Evolutionary conservation across 2,113 vertebrate genomes (phyloP).

Genomic region (Phylloscopus trochilus): DNA sequence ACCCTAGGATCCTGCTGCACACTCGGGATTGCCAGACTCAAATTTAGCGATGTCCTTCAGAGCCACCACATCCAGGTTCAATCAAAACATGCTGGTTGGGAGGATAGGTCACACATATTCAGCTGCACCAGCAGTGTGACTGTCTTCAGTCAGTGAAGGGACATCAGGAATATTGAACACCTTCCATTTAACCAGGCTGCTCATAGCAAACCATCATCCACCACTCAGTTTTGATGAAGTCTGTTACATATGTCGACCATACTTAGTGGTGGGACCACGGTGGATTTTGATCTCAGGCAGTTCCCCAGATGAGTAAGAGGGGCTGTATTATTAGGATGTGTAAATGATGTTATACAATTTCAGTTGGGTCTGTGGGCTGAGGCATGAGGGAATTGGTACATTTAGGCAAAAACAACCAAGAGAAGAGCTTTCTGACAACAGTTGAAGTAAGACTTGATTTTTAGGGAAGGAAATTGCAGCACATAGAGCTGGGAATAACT

Average conservation of each 20-base stretch:
- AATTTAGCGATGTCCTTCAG: neutral
- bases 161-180: neutral
- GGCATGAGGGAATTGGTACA: neutral
- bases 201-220: neutral
- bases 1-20: neutral
- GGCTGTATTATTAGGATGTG: neutral
- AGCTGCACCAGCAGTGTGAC: rapidly evolving
- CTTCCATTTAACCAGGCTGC: neutral
- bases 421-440: neutral
- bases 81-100: rapidly evolving
- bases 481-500: neutral
- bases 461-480: neutral
- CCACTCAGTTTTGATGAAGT: neutral
- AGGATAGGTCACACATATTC: neutral
- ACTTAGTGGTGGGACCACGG: neutral
- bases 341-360: neutral
- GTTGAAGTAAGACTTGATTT: neutral
- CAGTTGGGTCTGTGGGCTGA: neutral
- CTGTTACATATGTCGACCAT: rapidly evolving
- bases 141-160: neutral
- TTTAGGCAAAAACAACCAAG: neutral
- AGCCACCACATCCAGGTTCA: neutral
- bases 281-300: neutral
- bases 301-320: neutral
- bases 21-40: neutral